Conservation (phyloP, 1,140 invertebrate species). For the Colletes gigas region DNA sequence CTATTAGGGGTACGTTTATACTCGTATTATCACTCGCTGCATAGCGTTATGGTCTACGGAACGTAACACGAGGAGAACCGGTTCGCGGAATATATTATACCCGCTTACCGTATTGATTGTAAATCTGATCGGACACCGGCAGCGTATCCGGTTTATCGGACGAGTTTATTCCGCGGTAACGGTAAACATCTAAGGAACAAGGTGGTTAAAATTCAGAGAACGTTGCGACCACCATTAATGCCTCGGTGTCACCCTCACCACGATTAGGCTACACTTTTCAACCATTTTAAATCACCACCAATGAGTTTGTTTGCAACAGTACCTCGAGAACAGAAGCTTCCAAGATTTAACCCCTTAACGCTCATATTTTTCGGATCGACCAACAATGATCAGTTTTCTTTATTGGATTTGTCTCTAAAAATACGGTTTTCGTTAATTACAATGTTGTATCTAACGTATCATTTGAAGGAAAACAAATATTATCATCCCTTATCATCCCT, state of each 20-base stretch:
- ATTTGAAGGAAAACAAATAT: too few species aligned
- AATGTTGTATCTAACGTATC: too few species aligned
- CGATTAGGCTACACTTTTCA: constrained; percentile 18
- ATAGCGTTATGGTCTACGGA: constrained; percentile 35
- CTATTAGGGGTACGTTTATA: constrained; percentile 59
- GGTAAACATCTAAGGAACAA: neutral
- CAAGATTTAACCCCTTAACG: too few species aligned
- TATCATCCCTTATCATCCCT: too few species aligned
- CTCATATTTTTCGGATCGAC: too few species aligned
- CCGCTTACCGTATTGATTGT: constrained; percentile 52
- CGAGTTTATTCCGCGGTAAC: constrained; percentile 20
- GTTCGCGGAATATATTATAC: constrained; percentile 44
- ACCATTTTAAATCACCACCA: too few species aligned
- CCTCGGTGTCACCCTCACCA: constrained; percentile 41
- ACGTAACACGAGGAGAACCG: constrained; percentile 53
- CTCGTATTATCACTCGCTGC: constrained; percentile 53
- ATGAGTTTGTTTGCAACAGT: too few species aligned
- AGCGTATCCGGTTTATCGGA: constrained; percentile 14
- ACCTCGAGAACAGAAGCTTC: too few species aligned
- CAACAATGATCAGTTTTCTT: too few species aligned
- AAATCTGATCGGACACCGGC: constrained; percentile 44
- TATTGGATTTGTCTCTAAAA: too few species aligned
- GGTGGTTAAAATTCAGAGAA: constrained; percentile 18
- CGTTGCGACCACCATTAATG: constrained; percentile 10
- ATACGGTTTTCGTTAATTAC: too few species aligned